Base-by-base conservation (phyloP, 2,888 invertebrate genomes). In the Yponomeuta plumbellus region DNA sequence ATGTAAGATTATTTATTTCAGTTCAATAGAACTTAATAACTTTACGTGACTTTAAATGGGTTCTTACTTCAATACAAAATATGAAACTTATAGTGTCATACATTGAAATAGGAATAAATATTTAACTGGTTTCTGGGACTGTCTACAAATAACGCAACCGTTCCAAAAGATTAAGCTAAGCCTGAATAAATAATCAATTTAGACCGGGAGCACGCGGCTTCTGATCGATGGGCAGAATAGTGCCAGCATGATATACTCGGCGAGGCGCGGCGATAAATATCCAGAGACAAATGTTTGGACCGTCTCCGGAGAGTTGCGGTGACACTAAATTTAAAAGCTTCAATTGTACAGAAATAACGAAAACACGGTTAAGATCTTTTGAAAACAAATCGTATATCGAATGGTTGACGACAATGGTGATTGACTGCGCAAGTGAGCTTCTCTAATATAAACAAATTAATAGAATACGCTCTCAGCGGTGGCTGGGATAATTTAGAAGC, bases 391-490 rank as follows among this genome's bases (percentile, higher is more conserved):
- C 88, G 90, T 83, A 84, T 83, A 89, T 88, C 86, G 90, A 87
- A 83, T 82, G 85, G 80, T 81, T 82, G 90, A 84, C 88, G 88
- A 88, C 89, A 88, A 86, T 85, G 84, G 83, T 89, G 90, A 91
- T 88, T 85, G 90, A 90, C 86, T 88, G 90, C 90, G 86, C 90
- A 88, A 86, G 88, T 91, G 90, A 90, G 82, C 83, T 81, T 77
- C 83, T 86, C 86, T 90, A 90, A 90, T 90, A 89, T 89, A 90
- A 91, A 90, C 90, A 90, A 89, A 91, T 90, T 91, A 90, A 89
- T 88, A 87, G 88, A 83, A 80, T 82, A 79, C 77, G 76, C 78
- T 76, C 77, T 76, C 74, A 73, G 75, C 75, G 72, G 80, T 74
- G 76, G 78, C 74, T 78, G 71, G 74, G 74, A 76, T 84, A 75